Evolutionary conservation across 2,888 invertebrate species (phyloP), one percentile per base, ranked within the genome.

Genomic region (Orthosia cruda): DNA sequence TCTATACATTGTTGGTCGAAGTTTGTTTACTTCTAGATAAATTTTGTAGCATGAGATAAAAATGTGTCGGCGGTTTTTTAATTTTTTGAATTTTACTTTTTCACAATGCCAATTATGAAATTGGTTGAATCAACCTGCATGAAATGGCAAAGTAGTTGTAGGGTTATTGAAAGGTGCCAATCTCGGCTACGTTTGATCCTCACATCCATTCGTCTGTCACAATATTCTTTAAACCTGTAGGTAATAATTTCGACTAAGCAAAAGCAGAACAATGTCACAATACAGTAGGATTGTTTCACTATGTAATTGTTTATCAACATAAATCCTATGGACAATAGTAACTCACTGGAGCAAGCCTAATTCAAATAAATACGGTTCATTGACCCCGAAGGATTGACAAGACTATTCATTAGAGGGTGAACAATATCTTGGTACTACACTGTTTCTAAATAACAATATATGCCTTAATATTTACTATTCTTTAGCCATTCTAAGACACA

Each of bases 291-390:
- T 55, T 73, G 45, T 65, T 32, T 47, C 55, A 47, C 13, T 47
- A 50, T 68, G 69, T 61, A 57, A 81, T 79, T 61, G 50, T 57
- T 40, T 59, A 70, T 54, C 45, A 69, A 76, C 52, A 80, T 68
- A 59, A 80, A 67, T 65, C 77, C 57, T 81, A 49, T 54, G 45
- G 63, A 82, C 71, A 74, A 74, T 85, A 89, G 49, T 71, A 77
- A 26, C 58, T 59, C 78, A 83, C 49, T 76, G 75, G 57, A 86
- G 83, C 71, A 85, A 64, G 59, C 64, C 54, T 83, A 84, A 85
- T 76, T 74, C 78, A 83, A 85, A 84, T 83, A 73, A 75, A 82
- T 69, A 52, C 83, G 66, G 78, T 73, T 84, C 85, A 85, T 64
- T 84, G 83, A 69, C 63, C 67, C 26, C 45, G 40, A 82, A 85